Evolutionary conservation across 1,140 invertebrate species (phyloP).

Genomic region (Drosophila kohkoa): DNA sequence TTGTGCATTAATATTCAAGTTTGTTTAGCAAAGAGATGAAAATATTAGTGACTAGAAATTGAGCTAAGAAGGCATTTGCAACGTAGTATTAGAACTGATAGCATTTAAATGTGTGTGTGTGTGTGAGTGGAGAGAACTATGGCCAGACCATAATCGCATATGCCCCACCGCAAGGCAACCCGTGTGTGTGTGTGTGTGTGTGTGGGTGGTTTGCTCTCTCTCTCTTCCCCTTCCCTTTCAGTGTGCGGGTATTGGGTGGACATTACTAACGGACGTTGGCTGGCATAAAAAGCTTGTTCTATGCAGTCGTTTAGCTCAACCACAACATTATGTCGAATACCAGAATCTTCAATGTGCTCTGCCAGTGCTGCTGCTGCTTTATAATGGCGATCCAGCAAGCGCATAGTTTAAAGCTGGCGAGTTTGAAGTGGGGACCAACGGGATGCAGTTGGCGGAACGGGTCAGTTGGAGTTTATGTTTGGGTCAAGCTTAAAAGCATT

Average conservation of each 20-base stretch:
- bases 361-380: slow-evolving; percentile 27
- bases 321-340: slow-evolving; percentile 82
- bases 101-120: neutral
- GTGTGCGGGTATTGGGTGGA: slow-evolving; percentile 26
- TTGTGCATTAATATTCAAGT: neutral
- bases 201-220: neutral
- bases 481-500: slow-evolving; percentile 76
- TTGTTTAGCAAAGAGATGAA: neutral
- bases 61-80: slow-evolving; percentile 13
- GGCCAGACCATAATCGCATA: slow-evolving; percentile 71
- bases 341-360: slow-evolving; percentile 79
- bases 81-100: slow-evolving; percentile 1
- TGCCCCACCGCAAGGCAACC: slow-evolving; percentile 69
- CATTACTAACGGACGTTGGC: slow-evolving; percentile 52
- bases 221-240: neutral
- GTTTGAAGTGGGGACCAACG: slow-evolving; percentile 4
- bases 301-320: slow-evolving; percentile 81
- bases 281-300: slow-evolving; percentile 81
- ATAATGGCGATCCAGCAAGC: slow-evolving; percentile 42
- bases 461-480: slow-evolving; percentile 69
- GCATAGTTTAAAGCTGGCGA: slow-evolving; percentile 25
- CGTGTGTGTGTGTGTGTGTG: slow-evolving; percentile 38
- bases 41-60: slow-evolving; percentile 19
- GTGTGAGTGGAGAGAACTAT: slow-evolving; percentile 34
- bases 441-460: slow-evolving; percentile 32